Base-by-base conservation (phyloP, 92 coral and sea anemone genomes). In the Palythoa heliodiscus region DNA sequence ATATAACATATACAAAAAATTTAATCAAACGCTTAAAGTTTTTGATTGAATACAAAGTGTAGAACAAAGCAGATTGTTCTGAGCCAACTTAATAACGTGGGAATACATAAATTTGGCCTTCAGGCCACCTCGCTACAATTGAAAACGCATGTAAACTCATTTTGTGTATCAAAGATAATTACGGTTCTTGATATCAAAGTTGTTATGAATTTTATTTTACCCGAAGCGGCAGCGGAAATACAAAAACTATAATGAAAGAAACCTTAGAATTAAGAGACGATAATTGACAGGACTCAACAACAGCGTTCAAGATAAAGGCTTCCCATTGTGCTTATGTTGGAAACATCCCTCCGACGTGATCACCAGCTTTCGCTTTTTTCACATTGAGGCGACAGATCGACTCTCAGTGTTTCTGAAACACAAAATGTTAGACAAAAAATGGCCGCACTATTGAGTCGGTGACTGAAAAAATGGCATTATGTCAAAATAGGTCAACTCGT, bases 1-100 rank as follows among this genome's bases (percentile, higher is more conserved):
- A 22, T 66, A 80, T 20, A 39, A 64, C 22, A 63, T 55, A 57
- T 23, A 66, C 52, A 80, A 11, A 78, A 78, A 52, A 50, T 48
- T 25, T 52, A 53, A 78, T 63, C 54, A 60, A 20, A 19, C 72
- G 37, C 52, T 40, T 43, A 11, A 12, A 13, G 2, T 9, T 19
- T 64, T 80, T 64, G 40, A 16, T 80, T 52, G 48, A 76, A 16
- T 48, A 24, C 73, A 64, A 66, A 35, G 40, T 22, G 23, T 2
- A 47, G 40, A 68, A 80, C 84, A 80, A 80, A 80, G 50, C 40
- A 13, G 61, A 80, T 80, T 80, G 74, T 80, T 80, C 84, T 24
- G 23, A 74, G 24, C 9, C 15, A 43, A 63, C 39, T 79, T 40
- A 79, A 79, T 79, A 79, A 79, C 22, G 70, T 50, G 84, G 73